phyloP scores from a whole-genome alignment of 2,113 vertebrate genomes.

The Passer domesticus region DNA sequence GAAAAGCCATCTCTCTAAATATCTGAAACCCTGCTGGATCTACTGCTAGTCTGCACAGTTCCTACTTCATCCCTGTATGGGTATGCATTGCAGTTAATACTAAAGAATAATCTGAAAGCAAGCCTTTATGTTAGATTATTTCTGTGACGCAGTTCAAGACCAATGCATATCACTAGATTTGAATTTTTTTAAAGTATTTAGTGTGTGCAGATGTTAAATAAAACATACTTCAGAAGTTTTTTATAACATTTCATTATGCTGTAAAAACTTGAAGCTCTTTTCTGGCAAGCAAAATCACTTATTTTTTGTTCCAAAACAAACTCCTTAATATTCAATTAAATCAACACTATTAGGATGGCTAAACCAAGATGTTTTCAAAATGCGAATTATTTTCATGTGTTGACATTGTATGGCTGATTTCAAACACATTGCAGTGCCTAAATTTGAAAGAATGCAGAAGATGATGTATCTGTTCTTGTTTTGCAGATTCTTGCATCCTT shows the following conservation, averaged over 20 bases:
- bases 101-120: background rate
- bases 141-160: background rate
- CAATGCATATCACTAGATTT: background rate
- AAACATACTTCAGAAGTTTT: background rate
- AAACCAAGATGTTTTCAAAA: background rate
- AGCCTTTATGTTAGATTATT: background rate
- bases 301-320: background rate
- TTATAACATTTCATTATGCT: background rate
- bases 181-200: background rate
- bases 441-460: background rate
- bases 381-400: background rate
- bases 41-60: background rate
- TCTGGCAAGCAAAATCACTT: background rate
- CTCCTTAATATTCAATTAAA: background rate
- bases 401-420: background rate
- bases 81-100: background rate
- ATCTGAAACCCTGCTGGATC: background rate
- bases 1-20: background rate
- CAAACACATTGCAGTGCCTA: background rate
- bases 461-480: background rate
- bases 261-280: background rate
- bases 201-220: background rate
- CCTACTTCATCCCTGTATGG: background rate
- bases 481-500: background rate
- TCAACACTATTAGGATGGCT: background rate